These are phyloP conservation scores for Chionomys nivalis DNA, from an alignment of 2,113 vertebrate genomes.

Conservation along the genomic window DNA sequence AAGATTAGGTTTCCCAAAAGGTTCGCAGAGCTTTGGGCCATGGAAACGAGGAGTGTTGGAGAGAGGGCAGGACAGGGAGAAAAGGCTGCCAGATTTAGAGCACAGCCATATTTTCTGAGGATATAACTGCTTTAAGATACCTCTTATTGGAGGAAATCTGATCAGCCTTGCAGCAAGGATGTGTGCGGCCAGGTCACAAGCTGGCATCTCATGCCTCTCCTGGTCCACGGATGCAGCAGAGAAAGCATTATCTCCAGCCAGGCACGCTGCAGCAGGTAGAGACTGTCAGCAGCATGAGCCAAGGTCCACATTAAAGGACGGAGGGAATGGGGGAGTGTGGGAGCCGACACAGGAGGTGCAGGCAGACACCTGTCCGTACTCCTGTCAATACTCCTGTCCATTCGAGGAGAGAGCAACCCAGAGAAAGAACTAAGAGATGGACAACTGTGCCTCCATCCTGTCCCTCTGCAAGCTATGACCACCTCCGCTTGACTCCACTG, in stretches of 20 bases:
- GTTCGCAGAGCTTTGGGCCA: not conserved
- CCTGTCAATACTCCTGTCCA: too few relatives aligned
- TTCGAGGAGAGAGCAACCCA: not conserved
- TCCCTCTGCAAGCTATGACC: not conserved
- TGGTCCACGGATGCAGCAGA: not conserved
- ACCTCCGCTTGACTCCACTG: not conserved
- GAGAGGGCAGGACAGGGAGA: not conserved
- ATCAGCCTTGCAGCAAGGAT: not conserved
- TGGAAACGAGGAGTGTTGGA: not conserved
- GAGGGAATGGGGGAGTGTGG: rapidly evolving
- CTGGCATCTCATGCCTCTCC: not conserved
- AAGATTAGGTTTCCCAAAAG: not conserved
- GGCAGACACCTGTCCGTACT: not conserved
- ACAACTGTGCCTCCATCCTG: not conserved
- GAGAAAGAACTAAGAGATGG: not conserved
- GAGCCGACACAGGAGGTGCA: not conserved
- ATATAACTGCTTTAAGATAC: not conserved
- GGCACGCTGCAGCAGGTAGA: not conserved
- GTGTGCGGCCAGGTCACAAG: not conserved
- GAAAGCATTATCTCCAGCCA: not conserved
- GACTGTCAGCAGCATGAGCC: not conserved
- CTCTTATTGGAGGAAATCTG: not conserved
- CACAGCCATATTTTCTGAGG: not conserved
- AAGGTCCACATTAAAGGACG: not conserved
- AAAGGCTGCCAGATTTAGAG: not conserved